phyloP scores from a whole-genome alignment of 2,113 vertebrate genomes.

The Columbina picui region DNA sequence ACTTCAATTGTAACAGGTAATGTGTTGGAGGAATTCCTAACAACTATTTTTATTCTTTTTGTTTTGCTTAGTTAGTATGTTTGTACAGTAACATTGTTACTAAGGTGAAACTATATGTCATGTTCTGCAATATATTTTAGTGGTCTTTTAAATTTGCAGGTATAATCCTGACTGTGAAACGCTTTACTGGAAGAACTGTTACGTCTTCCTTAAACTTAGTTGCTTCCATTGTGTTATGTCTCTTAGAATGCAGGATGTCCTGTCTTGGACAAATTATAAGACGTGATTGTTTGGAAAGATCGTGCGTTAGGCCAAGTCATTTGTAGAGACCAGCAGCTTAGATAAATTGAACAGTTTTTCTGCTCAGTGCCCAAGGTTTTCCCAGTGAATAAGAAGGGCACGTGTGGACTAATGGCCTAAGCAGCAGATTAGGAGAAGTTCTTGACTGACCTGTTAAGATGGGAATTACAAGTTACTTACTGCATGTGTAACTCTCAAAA shows the following conservation, averaged over 20 bases:
- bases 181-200: neutral
- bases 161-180: neutral
- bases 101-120: neutral
- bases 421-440: neutral
- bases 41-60: neutral
- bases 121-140: neutral
- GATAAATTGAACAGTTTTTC: neutral
- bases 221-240: neutral
- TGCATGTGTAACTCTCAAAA: neutral
- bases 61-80: neutral
- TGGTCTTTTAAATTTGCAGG: neutral
- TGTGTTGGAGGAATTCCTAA: neutral
- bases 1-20: conserved; percentile 69
- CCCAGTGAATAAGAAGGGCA: neutral
- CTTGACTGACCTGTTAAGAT: neutral
- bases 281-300: neutral
- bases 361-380: neutral
- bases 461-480: neutral
- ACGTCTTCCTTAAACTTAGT: neutral
- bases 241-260: neutral
- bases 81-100: neutral
- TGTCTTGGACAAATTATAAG: neutral
- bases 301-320: neutral
- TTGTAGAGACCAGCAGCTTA: neutral
- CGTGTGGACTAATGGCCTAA: neutral